Evolutionary conservation across 2,888 invertebrate genomes (phyloP).

Genomic region (Caenorhabditis sp.): DNA sequence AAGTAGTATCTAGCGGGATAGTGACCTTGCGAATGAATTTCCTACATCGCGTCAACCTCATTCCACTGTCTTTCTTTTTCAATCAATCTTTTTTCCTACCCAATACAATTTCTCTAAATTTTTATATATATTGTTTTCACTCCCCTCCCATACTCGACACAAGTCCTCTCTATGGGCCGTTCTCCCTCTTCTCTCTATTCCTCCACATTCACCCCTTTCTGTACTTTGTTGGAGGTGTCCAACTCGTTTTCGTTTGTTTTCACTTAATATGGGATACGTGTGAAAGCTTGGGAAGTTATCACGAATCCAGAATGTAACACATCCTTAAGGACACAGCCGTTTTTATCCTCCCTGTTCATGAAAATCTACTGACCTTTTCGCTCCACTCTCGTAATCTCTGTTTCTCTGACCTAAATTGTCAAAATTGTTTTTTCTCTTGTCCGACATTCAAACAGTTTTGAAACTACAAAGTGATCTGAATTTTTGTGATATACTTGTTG

Average conservation of each 20-base stretch:
- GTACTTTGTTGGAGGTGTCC: constrained; percentile 26
- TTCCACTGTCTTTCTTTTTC: constrained; percentile 54
- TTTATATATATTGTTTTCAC: constrained; percentile 52
- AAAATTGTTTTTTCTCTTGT: no score
- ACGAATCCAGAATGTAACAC: not conserved
- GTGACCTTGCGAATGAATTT: constrained; percentile 64
- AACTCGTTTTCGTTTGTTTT: constrained; percentile 38
- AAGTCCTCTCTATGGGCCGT: not conserved
- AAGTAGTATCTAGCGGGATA: constrained; percentile 49
- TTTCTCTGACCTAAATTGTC: no score
- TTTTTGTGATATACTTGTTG: no score
- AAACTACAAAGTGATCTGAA: no score
- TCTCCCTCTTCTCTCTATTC: not conserved
- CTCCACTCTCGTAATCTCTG: no score
- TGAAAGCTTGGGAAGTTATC: constrained; percentile 32
- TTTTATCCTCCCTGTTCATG: no score
- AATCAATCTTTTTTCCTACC: constrained; percentile 52
- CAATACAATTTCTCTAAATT: constrained; percentile 41
- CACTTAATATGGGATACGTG: constrained; percentile 36
- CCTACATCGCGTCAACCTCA: constrained; percentile 61
- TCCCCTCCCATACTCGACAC: constrained; percentile 20
- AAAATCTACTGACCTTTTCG: no score
- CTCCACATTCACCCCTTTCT: constrained; percentile 1
- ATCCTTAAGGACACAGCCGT: no score
- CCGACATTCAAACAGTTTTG: no score